Evolutionary conservation across 2,113 vertebrate genomes (phyloP), one percentile per base, ranked within the genome.

Genomic region (Lates calcarifer): DNA sequence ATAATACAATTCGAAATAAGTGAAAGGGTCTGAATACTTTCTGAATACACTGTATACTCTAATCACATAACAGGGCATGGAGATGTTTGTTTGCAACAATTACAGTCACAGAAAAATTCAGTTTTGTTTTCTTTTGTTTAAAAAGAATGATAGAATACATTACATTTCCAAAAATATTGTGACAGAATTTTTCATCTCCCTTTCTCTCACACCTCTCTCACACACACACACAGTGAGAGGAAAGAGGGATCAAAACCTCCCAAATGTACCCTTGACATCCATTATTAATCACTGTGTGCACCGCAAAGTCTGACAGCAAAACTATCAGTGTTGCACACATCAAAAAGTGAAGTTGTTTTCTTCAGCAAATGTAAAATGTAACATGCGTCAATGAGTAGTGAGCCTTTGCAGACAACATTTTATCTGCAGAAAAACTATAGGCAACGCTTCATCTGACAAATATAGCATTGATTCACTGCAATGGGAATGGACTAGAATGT

Each of bases 221-320:
- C 60, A 37, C 17, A 6, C 56, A 24, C 33, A 12, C n/a, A 1
- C 8, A 1, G 8, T 20, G 3, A 20, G 45, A 60, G 68, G 20
- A 81, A 77, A 43, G 68, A 41, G 9, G 56, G 65, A 74, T 82
- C 63, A 77, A 70, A 29, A 56, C 53, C 26, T 58, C 35, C 47
- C 43, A 81, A 45, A 58, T 64, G 69, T 26, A 72, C 24, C 55
- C 64, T 22, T 33, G 31, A 31, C 64, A 81, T 85, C 43, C 22
- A 87, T 88, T 85, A 87, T 85, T 85, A 81, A 89, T 81, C 65
- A 45, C 35, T 66, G 74, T 68, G 76, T 83, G 70, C 71, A 73
- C 67, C 37, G 6, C 82, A 47, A 57, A 56, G 76, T 88, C 87
- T 85, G 70, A 89, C 80, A 91, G 89, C 75, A 83, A 72, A 77